Base-by-base conservation (phyloP, 2,888 invertebrate genomes). In the Tubulanus polymorphus region DNA sequence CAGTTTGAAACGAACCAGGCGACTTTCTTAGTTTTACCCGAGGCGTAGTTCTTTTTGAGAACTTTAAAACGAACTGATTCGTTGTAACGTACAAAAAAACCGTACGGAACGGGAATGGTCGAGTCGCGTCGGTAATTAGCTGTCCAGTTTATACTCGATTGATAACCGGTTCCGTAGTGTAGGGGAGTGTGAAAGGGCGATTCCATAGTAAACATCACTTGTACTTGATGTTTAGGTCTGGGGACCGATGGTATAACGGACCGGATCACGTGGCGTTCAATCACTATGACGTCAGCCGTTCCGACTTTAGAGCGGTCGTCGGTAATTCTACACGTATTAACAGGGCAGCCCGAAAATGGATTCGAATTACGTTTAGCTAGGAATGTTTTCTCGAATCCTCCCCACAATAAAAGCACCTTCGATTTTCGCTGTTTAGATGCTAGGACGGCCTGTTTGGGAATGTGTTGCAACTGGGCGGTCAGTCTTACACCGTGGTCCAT, bases 1-100 rank as follows among this genome's bases (percentile, higher is more conserved):
- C 94, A 94, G 80, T 94, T 94, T 37, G 93, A 93, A 54, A 94
- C 93, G 80, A 94, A 94, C 94, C 93, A 94, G 55, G 93, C 94
- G 8, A 93, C 71, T 89, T 85, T 90, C 80, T 89, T 91, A 48
- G 91, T 92, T 79, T 93, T 93, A 76, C 92, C 92, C 0, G 91
- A 90, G 32, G 59, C 59, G 48, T 30, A 65, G 49, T 64, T 60
- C 46, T n/a, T 35, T 35, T n/a, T n/a, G 58, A 29, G 35, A 12
- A 15, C 35, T 35, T n/a, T 35, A 12, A 12, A 12, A 12, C 35
- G 12, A n/a, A n/a, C n/a, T 20, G 20, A 20, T n/a, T 29, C 26
- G 48, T 87, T 87, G 73, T 88, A 90, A 79, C 92, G 92, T 52
- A 89, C 88, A 91, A 92, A 94, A 66, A 89, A 79, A 77, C 93